Evolutionary conservation across 2,888 invertebrate genomes (phyloP), one percentile per base, ranked within the genome.

Genomic region (Plemyria rubiginata): DNA sequence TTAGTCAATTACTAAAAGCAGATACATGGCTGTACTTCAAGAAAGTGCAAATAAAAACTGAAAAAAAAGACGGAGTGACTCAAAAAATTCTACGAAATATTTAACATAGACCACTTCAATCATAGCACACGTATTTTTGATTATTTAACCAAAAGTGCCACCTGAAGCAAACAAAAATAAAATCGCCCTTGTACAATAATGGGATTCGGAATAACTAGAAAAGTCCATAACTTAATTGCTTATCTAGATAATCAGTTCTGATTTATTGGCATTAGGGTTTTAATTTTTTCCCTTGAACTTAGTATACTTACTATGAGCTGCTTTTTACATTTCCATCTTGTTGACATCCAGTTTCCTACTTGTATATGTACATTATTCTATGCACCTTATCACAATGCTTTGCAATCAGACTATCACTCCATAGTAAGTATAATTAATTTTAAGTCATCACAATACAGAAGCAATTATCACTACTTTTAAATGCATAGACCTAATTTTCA

Each of bases 181-280:
- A 60, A 70, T 65, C 49, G 60, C 60, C 68, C 68, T 70, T 70
- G 71, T 40, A 40, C 8, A 54, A 48, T 29, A 73, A 60, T 78
- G 73, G 75, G 72, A 78, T 78, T 78, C 69, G 70, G 77, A 77
- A 74, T 72, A 75, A 77, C 70, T 78, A 77, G 74, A 77, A 73
- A 78, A 75, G 73, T 67, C 70, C 76, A 80, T 79, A 78, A 79
- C 82, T 86, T 89, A 89, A 86, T 72, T 78, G 76, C 85, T 87
- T 90, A 89, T 68, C 45, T 45, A 88, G 45, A 58, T 85, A 85
- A 81, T 89, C 89, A 90, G 87, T 90, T 85, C 87, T 83, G 82
- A 84, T 84, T 80, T 79, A 82, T 79, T 72, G 77, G 74, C 71
- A 74, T 73, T 70, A 72, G 70, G 69, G 71, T 57, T 60, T 60